These are phyloP conservation scores for Lepisosteus osseus DNA, from an alignment of 2,113 vertebrate genomes.

Conservation along the genomic window DNA sequence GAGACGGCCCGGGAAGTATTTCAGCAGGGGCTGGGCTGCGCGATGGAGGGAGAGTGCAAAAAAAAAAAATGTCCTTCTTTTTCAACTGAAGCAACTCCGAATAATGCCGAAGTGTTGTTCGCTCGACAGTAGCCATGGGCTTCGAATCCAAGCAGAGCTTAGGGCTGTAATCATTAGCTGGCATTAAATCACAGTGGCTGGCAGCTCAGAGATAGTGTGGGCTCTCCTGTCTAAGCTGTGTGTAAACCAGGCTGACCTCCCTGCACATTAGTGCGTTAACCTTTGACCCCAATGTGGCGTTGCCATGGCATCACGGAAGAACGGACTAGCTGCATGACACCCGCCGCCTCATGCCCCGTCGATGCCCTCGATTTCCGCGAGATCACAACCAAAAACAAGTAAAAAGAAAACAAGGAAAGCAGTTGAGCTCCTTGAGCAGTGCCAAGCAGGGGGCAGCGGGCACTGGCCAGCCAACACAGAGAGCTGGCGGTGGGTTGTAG, in stretches of 20 bases:
- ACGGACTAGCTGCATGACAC: no score
- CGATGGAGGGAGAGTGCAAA: no score
- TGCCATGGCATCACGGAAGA: neutral
- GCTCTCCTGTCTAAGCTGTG: slow-evolving; percentile 10
- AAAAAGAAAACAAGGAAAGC: neutral
- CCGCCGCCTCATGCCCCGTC: no score
- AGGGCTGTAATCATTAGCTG: neutral
- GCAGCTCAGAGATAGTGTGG: neutral
- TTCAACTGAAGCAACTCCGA: neutral
- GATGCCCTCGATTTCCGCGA: no score
- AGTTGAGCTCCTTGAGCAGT: neutral
- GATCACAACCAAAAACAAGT: no score
- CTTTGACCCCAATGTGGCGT: slow-evolving; percentile 16
- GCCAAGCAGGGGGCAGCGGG: neutral
- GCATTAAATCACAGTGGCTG: neutral
- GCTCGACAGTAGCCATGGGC: neutral
- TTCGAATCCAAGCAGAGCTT: neutral
- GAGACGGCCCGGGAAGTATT: no score
- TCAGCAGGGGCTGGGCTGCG: no score
- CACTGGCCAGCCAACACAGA: neutral
- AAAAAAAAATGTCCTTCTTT: slow-evolving; percentile 26
- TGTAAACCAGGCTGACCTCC: slow-evolving; percentile 25
- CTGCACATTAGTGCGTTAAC: slow-evolving; percentile 23
- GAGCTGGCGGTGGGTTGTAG: neutral
- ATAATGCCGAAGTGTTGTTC: neutral